phyloP scores from a whole-genome alignment of 2,888 invertebrate genomes.

The Cylindroiulus punctatus region DNA sequence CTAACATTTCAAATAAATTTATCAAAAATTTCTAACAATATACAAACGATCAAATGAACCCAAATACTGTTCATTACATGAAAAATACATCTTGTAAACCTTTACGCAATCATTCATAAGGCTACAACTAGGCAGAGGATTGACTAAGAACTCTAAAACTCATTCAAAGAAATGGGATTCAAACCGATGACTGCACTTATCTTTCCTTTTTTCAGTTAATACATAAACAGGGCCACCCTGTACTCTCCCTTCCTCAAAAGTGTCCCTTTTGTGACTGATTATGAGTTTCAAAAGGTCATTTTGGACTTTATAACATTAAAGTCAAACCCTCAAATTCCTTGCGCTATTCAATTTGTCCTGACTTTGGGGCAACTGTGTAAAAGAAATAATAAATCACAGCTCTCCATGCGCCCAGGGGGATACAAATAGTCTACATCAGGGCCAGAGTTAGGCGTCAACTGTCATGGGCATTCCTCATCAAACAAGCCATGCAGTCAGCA shows the following conservation, averaged over 20 bases:
- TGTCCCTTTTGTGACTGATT: too few relatives aligned
- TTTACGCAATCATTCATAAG: slow-evolving; percentile 11
- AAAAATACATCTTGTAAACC: slow-evolving; percentile 36
- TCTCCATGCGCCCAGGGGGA: neutral
- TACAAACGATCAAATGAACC: slow-evolving; percentile 23
- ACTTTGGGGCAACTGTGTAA: neutral
- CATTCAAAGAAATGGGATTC: neutral
- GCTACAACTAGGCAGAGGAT: neutral
- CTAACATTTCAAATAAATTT: slow-evolving; percentile 39
- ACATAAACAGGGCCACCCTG: neutral
- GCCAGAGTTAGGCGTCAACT: neutral
- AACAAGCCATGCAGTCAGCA: neutral
- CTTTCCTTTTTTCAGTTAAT: neutral
- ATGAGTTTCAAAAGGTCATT: too few relatives aligned
- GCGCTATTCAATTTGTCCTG: neutral
- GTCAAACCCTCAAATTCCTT: too few relatives aligned
- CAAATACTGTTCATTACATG: slow-evolving; percentile 40
- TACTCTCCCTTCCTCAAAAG: neutral
- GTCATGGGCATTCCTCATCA: neutral
- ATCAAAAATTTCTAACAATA: slow-evolving; percentile 43
- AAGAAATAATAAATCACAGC: neutral
- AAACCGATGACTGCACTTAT: neutral
- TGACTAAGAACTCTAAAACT: neutral
- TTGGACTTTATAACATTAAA: too few relatives aligned
- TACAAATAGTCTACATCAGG: neutral